phyloP scores from a whole-genome alignment of 92 coral and sea anemone genomes.

The Zoanthus sociatus region DNA sequence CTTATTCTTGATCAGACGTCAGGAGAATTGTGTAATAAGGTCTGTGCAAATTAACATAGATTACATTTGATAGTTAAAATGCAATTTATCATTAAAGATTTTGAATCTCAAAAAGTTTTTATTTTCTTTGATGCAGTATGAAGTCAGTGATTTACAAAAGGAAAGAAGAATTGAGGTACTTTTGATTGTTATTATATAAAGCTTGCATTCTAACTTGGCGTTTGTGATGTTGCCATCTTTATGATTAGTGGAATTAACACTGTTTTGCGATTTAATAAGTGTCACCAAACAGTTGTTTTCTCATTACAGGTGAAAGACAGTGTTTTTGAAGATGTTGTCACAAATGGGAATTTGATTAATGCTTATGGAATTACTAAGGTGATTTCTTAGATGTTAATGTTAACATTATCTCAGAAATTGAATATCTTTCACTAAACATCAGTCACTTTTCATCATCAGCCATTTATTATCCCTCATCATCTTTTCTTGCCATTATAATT shows the following conservation, averaged over 20 bases:
- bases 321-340: constrained; percentile 86
- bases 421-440: background rate
- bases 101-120: background rate
- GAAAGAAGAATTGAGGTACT: constrained; percentile 90
- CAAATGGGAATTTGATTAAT: constrained; percentile 69
- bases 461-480: too few relatives aligned
- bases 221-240: too few relatives aligned
- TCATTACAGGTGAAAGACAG: constrained; percentile 81
- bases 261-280: too few relatives aligned
- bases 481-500: too few relatives aligned
- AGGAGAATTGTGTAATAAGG: constrained; percentile 93
- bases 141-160: constrained; percentile 57
- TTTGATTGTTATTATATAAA: background rate
- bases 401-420: background rate
- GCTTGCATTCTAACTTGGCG: too few relatives aligned
- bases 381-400: constrained; percentile 26
- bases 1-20: constrained; percentile 91
- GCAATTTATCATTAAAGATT: background rate
- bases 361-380: constrained; percentile 74
- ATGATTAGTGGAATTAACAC: too few relatives aligned
- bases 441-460: too few relatives aligned
- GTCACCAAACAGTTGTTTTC: background rate
- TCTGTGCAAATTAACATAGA: constrained; percentile 6
- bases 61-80: too few relatives aligned
- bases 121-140: constrained; percentile 47